phyloP scores from a whole-genome alignment of 1,140 invertebrate genomes.

The Aphaenogaster ashmeadi region DNA sequence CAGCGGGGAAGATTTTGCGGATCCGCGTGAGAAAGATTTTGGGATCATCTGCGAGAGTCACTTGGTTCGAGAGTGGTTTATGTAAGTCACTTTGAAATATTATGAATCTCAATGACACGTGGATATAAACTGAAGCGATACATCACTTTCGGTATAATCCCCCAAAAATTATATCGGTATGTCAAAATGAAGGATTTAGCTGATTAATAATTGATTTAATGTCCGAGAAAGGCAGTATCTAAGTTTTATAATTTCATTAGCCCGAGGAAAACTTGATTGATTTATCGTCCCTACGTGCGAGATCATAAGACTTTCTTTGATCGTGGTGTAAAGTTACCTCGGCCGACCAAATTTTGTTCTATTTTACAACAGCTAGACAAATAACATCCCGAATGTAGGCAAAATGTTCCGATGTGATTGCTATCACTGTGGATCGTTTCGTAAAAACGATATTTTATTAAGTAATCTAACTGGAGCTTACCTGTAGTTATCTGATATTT shows the following conservation, averaged over 20 bases:
- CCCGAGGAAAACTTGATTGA: background rate
- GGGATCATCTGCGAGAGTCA: background rate
- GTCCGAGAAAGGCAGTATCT: background rate
- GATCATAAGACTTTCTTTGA: background rate
- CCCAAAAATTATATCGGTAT: background rate
- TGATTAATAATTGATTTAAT: constrained; percentile 16
- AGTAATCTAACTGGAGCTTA: background rate
- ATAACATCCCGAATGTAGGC: background rate
- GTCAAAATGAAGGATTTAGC: background rate
- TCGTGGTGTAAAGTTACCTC: background rate
- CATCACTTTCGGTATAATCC: background rate
- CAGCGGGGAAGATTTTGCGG: background rate
- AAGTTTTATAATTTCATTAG: constrained; percentile 1
- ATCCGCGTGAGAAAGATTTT: background rate
- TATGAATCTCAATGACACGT: background rate
- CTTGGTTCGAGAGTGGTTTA: background rate
- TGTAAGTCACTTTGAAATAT: background rate
- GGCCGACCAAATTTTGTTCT: background rate
- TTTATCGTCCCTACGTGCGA: background rate
- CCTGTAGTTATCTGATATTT: constrained; percentile 14
- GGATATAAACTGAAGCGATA: background rate
- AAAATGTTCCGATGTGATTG: background rate
- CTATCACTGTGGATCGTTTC: background rate
- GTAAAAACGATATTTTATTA: background rate
- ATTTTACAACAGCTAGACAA: background rate